Base-by-base conservation (phyloP, 1,140 invertebrate genomes). In the Pachypeltis micranthus region DNA sequence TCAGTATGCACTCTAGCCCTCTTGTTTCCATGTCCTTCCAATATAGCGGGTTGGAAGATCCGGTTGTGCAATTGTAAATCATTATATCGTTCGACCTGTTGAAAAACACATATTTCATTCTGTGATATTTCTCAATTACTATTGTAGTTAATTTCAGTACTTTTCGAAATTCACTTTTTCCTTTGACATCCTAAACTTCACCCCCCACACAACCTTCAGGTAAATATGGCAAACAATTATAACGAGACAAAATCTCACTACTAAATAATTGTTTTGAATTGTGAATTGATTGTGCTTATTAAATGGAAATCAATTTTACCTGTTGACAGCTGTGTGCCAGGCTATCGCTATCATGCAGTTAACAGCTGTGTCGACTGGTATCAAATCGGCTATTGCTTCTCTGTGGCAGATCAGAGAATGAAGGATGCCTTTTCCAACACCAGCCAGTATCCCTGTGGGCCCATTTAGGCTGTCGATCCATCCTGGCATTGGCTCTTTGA, bases 381-480 rank as follows among this genome's bases (percentile, higher is more conserved):
- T 82, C 57, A 88, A 85, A 73, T 96, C 93, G 0, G 83, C 78
- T 23, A 76, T 75, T 12, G 81, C 70, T 1, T 83, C 71, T 0
- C 79, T 72, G 65, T 86, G 76, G n/a, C 83, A 80, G 63, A 83
- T 82, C 63, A 88, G 70, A 24, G 84, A 84, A 44, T 88, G 80
- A 26, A 96, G 72, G 10, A 95, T 78, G 10, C 90, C 91, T 79
- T 89, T 91, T 14, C 87, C 90, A 65, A 82, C 81, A 0, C 84
- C 88, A 0, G 85, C 74, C 56, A 90, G 69, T 12, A 90, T 72
- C 0, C 86, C 92, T 24, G 91, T 93, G 0, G 93, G 90, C 28
- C 93, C 93, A 73, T 96, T 96, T 57, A 92, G 78, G 67, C 94
- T 96, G 72, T 97, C 93, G 16, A 96, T 86, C 93, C 93, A 98